Evolutionary conservation across 1,140 invertebrate species (phyloP), one percentile per base, ranked within the genome.

Genomic region (Trichonephila clavata): DNA sequence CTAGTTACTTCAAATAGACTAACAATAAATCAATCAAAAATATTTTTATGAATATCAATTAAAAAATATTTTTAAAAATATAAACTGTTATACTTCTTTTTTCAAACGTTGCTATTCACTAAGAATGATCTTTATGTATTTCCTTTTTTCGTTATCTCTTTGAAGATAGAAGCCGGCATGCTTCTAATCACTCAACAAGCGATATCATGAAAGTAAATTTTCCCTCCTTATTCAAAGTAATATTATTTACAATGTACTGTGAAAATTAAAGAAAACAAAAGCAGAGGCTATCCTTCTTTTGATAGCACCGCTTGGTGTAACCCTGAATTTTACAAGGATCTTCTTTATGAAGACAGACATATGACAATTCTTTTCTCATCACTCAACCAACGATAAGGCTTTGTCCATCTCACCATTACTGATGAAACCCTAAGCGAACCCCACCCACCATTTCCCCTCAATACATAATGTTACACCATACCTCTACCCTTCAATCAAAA

Each of bases 401-500:
- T 77, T 77, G 71, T 68, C 65, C 65, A 13, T 24, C 24, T 24
- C 65, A 14, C 65, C 24, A 68, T 24, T 68, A 21, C 63, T 24
- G 24, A 10, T 24, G 65, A 68, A 68, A 68, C 65, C 65, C 71
- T 27, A 39, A 39, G 16, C 27, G 71, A 77, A 77, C 71, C 71
- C 71, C 71, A 77, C 71, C 71, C 71, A 32, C 71, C 71, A 77
- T 77, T 77, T 77, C 32, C 18, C 71, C 27, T 77, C 71, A 77
- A 77, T 77, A 77, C 71, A 77, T 77, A 77, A 77, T 77, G 71
- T 77, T 77, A 77, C 71, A 77, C 32, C 71, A 77, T 77, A 77
- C 71, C 71, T 77, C 71, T 77, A 77, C 71, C 71, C 71, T 77
- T 77, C 71, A 77, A 77, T 77, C 71, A 77, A 77, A 77, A 77